Evolutionary conservation across 2,797 vertebrate species (phyloP).

Genomic region (Apogon hyalosoma): DNA sequence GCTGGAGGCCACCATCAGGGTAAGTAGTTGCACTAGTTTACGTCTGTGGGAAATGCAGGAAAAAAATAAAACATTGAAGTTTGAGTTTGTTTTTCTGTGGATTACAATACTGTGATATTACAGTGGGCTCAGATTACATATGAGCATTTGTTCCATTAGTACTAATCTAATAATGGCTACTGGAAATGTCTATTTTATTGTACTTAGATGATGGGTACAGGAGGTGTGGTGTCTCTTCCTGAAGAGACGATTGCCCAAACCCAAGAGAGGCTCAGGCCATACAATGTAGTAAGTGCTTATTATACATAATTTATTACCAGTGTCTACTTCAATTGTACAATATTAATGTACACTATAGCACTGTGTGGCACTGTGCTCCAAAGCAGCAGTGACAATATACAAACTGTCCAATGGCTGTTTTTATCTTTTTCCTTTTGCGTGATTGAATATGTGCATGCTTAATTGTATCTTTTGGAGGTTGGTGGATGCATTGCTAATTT

Average conservation of each 20-base stretch:
- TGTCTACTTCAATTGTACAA: constrained; percentile 81
- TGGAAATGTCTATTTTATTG: constrained; percentile 54
- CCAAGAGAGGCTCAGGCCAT: constrained; percentile 78
- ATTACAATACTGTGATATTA: constrained; percentile 12
- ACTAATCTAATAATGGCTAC: constrained; percentile 24
- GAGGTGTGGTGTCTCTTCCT: constrained; percentile 78
- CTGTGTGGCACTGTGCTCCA: constrained; percentile 60
- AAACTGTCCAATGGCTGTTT: constrained; percentile 70
- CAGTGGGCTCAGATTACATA: constrained; percentile 21
- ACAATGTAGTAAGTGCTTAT: constrained; percentile 81
- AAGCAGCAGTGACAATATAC: constrained; percentile 75
- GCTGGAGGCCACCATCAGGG: constrained; percentile 84
- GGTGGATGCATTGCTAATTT: constrained; percentile 26
- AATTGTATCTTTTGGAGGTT: constrained; percentile 42
- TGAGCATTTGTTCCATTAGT: constrained; percentile 23
- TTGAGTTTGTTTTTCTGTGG: neutral
- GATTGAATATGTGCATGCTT: constrained; percentile 61
- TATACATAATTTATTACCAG: constrained; percentile 80
- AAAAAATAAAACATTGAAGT: neutral
- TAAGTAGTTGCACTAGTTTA: constrained; percentile 51
- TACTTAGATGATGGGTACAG: constrained; percentile 82
- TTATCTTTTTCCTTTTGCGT: constrained; percentile 61
- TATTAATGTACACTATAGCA: constrained; percentile 76
- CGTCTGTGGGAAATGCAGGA: constrained; percentile 31
- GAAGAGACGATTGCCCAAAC: constrained; percentile 78